Evolutionary conservation across 2,797 vertebrate genomes (phyloP).

Genomic region (Apogon talboti): DNA sequence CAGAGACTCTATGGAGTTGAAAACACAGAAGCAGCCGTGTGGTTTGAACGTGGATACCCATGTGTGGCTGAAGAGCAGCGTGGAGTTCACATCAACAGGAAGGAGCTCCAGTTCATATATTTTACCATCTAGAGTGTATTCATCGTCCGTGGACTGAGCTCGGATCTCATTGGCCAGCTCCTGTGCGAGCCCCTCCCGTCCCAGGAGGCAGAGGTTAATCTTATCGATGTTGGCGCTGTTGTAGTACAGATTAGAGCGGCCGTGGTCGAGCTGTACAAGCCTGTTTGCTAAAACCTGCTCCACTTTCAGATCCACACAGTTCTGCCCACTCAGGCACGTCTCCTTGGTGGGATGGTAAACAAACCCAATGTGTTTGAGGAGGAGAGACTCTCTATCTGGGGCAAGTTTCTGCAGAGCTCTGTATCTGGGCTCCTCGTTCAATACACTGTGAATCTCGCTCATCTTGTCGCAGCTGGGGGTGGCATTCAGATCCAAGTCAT

Average conservation of each 20-base stretch:
- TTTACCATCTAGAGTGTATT: slow-evolving; percentile 98
- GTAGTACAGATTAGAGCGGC: slow-evolving; percentile 92
- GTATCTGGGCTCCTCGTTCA: slow-evolving; percentile 97
- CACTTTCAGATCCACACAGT: slow-evolving; percentile 97
- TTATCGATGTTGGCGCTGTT: slow-evolving; percentile 96
- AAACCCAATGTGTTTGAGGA: slow-evolving; percentile 99
- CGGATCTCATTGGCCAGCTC: slow-evolving; percentile 97
- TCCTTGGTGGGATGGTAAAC: slow-evolving; percentile 99
- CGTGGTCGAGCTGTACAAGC: slow-evolving; percentile 92
- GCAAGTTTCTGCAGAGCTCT: slow-evolving; percentile 98
- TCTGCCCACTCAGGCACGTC: slow-evolving; percentile 96
- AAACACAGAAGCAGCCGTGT: slow-evolving; percentile 98
- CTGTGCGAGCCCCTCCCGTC: slow-evolving; percentile 96
- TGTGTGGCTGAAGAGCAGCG: slow-evolving; percentile 92
- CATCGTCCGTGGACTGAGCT: slow-evolving; percentile 97
- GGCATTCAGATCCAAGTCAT: slow-evolving; percentile 98
- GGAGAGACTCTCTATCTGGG: slow-evolving; percentile 96
- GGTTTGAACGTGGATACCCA: slow-evolving; percentile 95
- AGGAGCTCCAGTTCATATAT: slow-evolving; percentile 98
- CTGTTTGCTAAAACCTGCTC: slow-evolving; percentile 94
- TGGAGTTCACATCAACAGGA: slow-evolving; percentile 93
- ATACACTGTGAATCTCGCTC: slow-evolving; percentile 96
- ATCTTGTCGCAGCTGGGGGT: slow-evolving; percentile 99
- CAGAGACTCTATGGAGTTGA: slow-evolving; percentile 97
- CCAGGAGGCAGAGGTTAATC: slow-evolving; percentile 97